Percentiles rank a stretch among this genome's conserved stretches.
Evolutionary conservation across 2,113 vertebrate species (phyloP).

Genomic region (Otolemur garnettii): DNA sequence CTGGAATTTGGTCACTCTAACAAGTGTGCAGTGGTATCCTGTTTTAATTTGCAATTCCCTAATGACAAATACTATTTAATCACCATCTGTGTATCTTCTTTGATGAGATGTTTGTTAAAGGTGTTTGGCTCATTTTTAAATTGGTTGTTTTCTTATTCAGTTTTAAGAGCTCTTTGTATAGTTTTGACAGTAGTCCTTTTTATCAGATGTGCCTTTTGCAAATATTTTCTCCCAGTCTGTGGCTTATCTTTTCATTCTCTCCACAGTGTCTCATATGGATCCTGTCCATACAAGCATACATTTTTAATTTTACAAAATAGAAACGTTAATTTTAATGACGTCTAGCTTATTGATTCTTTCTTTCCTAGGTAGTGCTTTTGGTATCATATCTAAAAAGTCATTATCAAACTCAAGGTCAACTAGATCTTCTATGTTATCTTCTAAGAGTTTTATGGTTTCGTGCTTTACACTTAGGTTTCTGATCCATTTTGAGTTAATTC

Average conservation of each 20-base stretch:
- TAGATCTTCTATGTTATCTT: background rate
- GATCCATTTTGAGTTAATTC: background rate
- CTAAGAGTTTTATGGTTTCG: background rate
- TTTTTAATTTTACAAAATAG: background rate
- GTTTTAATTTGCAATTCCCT: background rate
- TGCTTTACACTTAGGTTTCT: background rate
- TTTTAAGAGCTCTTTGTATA: background rate
- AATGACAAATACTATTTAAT: background rate
- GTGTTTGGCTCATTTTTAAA: background rate
- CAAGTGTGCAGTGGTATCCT: too few relatives aligned
- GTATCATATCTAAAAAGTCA: background rate
- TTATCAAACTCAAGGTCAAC: background rate
- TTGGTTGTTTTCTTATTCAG: background rate
- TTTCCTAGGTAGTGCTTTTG: background rate
- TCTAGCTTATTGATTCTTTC: background rate
- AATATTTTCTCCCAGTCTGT: background rate
- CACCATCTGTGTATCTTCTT: background rate
- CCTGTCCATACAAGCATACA: too few relatives aligned
- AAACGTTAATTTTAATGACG: background rate
- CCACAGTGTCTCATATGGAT: background rate
- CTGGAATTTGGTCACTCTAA: background rate
- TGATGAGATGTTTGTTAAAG: background rate
- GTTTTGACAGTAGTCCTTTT: background rate
- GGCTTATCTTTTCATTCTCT: background rate
- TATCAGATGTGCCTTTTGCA: background rate